These are phyloP conservation scores for Ophraella communa DNA, from an alignment of 2,888 invertebrate genomes.

Conservation along the genomic window DNA sequence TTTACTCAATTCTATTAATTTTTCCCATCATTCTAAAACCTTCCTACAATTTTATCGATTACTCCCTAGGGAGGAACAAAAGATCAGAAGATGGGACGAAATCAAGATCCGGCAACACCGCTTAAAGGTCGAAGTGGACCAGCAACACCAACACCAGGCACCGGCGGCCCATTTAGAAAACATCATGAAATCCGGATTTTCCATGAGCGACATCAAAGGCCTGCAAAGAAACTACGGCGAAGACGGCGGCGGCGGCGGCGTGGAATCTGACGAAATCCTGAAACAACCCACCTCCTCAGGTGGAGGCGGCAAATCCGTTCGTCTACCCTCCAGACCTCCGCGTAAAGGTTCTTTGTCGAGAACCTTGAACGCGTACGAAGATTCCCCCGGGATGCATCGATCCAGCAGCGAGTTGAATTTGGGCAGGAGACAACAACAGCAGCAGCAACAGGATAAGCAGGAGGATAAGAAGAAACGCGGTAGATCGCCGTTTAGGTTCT, in stretches of 20 bases:
- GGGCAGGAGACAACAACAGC: constrained; percentile 67
- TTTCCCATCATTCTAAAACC: too few relatives aligned
- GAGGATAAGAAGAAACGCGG: constrained; percentile 77
- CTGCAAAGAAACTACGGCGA: constrained; percentile 84
- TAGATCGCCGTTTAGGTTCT: constrained; percentile 93
- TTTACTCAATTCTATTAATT: too few relatives aligned
- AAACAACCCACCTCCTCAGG: constrained; percentile 56
- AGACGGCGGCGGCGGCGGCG: constrained; percentile 83
- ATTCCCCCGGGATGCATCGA: constrained; percentile 64
- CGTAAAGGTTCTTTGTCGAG: constrained; percentile 78
- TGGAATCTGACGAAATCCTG: constrained; percentile 73
- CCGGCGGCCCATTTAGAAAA: constrained; percentile 86
- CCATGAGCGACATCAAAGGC: constrained; percentile 93
- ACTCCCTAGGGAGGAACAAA: constrained; percentile 75
- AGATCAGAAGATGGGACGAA: constrained; percentile 86
- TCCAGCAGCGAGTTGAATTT: constrained; percentile 81
- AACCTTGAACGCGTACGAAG: constrained; percentile 55
- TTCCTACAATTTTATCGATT: neutral
- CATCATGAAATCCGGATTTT: constrained; percentile 88
- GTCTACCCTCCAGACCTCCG: constrained; percentile 72
- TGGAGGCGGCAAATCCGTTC: constrained; percentile 55
- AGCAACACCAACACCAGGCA: constrained; percentile 62
- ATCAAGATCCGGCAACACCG: constrained; percentile 85
- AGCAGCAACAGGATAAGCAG: constrained; percentile 47
- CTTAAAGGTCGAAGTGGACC: constrained; percentile 75